Evolutionary conservation across 1,140 invertebrate genomes (phyloP).

Genomic region (Mylabris phalerata): DNA sequence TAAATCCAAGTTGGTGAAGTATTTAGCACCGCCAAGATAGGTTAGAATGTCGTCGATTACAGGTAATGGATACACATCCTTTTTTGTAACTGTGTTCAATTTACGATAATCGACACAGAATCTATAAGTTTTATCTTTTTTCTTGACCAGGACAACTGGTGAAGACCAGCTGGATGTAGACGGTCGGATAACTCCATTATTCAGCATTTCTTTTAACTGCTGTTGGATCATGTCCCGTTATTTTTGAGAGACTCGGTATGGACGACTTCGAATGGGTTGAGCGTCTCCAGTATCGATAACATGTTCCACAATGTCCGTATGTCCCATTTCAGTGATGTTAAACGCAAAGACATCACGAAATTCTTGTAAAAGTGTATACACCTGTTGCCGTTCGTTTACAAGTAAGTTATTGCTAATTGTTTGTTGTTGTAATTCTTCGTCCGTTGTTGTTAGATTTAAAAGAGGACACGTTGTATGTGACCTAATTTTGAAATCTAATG

Average conservation of each 20-base stretch:
- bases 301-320: neutral
- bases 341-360: neutral
- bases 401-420: too few relatives aligned
- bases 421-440: too few relatives aligned
- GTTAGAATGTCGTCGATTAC: neutral
- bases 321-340: neutral
- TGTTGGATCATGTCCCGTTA: constrained; percentile 22
- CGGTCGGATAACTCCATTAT: constrained; percentile 3
- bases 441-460: too few relatives aligned
- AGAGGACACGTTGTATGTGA: too few relatives aligned
- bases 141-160: constrained; percentile 12
- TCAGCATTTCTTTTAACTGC: constrained; percentile 25
- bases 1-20: constrained; percentile 36
- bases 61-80: neutral
- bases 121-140: constrained; percentile 1
- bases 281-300: neutral
- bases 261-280: constrained; percentile 20
- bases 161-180: constrained; percentile 11
- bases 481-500: too few relatives aligned
- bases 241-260: constrained; percentile 23
- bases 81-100: neutral
- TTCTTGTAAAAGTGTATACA: too few relatives aligned
- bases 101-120: constrained; percentile 11
- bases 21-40: neutral
- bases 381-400: too few relatives aligned